Percentiles rank a stretch among this genome's conserved stretches.
Conservation (phyloP, 2,113 vertebrate genomes). For the Crotalus viridis region DNA sequence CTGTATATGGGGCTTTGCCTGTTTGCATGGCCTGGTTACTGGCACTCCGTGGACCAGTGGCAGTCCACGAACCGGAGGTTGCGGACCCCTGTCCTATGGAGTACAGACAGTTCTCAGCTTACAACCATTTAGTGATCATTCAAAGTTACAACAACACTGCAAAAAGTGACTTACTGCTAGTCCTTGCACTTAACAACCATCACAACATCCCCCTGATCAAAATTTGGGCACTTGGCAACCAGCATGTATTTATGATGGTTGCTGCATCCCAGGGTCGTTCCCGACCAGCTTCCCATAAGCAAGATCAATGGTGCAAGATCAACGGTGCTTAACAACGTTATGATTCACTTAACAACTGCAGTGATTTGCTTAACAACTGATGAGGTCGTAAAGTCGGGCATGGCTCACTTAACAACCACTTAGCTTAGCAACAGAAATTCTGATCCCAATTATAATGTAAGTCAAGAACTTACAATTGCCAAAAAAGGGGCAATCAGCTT, state of each 20-base stretch:
- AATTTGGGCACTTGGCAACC: background rate
- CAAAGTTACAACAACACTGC: background rate
- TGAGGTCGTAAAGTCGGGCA: too few species aligned
- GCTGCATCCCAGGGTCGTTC: background rate
- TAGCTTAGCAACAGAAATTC: background rate
- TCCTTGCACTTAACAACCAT: background rate
- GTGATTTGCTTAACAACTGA: background rate
- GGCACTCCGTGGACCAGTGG: background rate
- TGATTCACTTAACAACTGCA: background rate
- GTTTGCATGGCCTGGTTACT: background rate
- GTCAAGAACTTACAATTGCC: background rate
- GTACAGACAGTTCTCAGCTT: background rate
- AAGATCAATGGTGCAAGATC: background rate
- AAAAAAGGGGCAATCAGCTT: background rate
- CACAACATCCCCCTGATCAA: background rate
- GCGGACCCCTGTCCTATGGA: background rate
- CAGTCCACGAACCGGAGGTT: background rate
- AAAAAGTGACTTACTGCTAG: background rate
- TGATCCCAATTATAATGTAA: background rate
- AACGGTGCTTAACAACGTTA: background rate
- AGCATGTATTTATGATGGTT: background rate
- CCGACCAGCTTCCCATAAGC: background rate
- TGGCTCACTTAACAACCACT: background rate
- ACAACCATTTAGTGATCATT: background rate
- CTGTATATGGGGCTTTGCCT: background rate